Evolutionary conservation across 2,888 invertebrate species (phyloP), one percentile per base, ranked within the genome.

Genomic region (Polia nebulosa): DNA sequence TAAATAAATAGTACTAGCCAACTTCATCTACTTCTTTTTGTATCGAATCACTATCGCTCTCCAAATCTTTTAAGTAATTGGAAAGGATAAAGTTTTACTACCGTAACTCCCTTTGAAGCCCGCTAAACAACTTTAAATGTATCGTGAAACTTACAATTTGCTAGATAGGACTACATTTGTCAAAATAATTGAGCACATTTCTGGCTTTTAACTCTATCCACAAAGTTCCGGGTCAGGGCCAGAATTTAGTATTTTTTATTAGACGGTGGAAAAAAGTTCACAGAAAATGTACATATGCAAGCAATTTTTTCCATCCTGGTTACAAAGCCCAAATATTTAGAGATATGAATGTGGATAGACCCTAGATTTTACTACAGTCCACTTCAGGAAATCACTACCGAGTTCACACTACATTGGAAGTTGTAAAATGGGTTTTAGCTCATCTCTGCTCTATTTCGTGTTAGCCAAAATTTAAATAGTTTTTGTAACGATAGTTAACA

Each of bases 401-500:
- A 61, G n/a, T 34, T 29, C n/a, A 67, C 44, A 20, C 49, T 47
- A 57, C 13, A 56, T 58, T 36, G 4, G n/a, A 59, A 76, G 61
- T 49, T 55, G 20, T 56, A 4, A 56, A 66, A 17, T 13, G 7
- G 13, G n/a, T n/a, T 34, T 17, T 9, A 51, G 20, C 27, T 62
- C 41, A 56, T 47, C 17, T 25, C 44, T 11, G 62, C 44, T 49
- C 36, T 22, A 52, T 52, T 62, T 65, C 44, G 56, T 68, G 25
- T 44, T 55, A 69, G 70, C 60, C 70, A 72, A 75, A 78, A 77
- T 29, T 53, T 63, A 55, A 65, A 71, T 82, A 81, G 81, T 75
- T 85, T 85, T 84, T 83, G 72, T 85, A 81, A 81, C 75, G 74
- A 83, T 85, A 87, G 83, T 76, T 62, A 87, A 85, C 82, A 86